phyloP scores from a whole-genome alignment of 1,140 invertebrate genomes.

The Caenorhabditis briggsae region DNA sequence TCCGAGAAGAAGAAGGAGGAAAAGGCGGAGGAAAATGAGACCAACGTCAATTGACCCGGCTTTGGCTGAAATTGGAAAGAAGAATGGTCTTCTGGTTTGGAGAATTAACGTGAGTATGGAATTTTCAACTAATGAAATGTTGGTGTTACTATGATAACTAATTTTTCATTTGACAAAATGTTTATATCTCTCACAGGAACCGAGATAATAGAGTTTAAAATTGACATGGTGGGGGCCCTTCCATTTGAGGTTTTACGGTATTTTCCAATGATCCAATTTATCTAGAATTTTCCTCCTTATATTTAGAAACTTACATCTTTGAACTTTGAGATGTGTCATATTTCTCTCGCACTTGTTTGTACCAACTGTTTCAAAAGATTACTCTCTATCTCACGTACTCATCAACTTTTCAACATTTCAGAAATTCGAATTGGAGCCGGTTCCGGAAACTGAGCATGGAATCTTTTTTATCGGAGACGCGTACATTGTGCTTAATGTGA shows the following conservation, averaged over 20 bases:
- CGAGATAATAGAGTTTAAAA: no score
- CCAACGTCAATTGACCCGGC: conserved; percentile 63
- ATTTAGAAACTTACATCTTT: not conserved
- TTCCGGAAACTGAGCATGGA: conserved; percentile 86
- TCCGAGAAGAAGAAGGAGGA: not conserved
- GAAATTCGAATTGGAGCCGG: conserved; percentile 87
- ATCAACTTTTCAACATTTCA: conserved; percentile 77
- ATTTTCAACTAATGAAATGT: not conserved
- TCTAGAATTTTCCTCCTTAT: not conserved
- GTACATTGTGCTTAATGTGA: conserved; percentile 89
- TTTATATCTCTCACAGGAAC: no score
- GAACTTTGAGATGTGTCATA: conserved; percentile 52
- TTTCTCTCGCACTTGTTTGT: conserved; percentile 38
- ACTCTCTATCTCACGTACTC: not conserved
- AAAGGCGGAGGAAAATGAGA: conserved; percentile 17
- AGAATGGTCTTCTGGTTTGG: conserved; percentile 75
- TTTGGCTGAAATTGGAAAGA: conserved; percentile 72
- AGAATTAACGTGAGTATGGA: conserved; percentile 71
- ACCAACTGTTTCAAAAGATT: not conserved
- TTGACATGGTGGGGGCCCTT: no score
- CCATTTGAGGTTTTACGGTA: no score
- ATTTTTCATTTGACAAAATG: no score
- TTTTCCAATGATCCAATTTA: no score
- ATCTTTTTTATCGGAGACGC: conserved; percentile 91
- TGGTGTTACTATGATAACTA: no score